These are phyloP conservation scores for Brienomyrus brachyistius DNA, from an alignment of 2,113 vertebrate genomes.

Conservation along the genomic window DNA sequence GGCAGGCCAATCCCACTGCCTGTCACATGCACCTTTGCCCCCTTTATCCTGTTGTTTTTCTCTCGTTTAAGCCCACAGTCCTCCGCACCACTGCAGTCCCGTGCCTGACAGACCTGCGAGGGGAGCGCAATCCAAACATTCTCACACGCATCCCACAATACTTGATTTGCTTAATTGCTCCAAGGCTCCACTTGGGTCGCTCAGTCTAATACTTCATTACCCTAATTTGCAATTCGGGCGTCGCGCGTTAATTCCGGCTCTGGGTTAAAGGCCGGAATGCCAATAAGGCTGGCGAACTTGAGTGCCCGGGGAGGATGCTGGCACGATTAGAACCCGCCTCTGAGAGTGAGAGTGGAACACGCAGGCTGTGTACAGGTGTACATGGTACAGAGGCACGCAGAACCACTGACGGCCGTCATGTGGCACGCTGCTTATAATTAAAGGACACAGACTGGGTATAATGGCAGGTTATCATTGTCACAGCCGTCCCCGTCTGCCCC, in stretches of 20 bases:
- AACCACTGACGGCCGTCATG: slow-evolving; percentile 19
- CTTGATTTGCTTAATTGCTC: slow-evolving; percentile 11
- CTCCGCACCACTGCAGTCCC: not conserved
- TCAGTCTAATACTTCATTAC: slow-evolving; percentile 8
- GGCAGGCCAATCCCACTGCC: not conserved
- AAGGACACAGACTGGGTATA: slow-evolving; percentile 31
- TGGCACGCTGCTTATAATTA: slow-evolving; percentile 43
- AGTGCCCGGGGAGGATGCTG: not conserved
- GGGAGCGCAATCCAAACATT: not conserved
- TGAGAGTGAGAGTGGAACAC: too few species aligned
- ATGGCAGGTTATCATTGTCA: slow-evolving; percentile 42
- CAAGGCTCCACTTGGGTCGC: not conserved
- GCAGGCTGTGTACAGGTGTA: not conserved
- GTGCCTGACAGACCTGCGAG: not conserved
- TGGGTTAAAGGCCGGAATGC: not conserved
- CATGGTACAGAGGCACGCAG: not conserved
- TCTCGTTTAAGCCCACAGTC: not conserved
- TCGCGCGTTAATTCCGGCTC: not conserved
- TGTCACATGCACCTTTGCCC: not conserved
- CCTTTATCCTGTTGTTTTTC: not conserved
- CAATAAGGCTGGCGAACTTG: not conserved
- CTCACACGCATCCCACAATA: not conserved
- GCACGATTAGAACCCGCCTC: not conserved
- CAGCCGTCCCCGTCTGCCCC: slow-evolving; percentile 29
- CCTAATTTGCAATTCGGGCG: slow-evolving; percentile 6